phyloP scores from a whole-genome alignment of 2,113 vertebrate genomes.

The Festucalex cinctus region DNA sequence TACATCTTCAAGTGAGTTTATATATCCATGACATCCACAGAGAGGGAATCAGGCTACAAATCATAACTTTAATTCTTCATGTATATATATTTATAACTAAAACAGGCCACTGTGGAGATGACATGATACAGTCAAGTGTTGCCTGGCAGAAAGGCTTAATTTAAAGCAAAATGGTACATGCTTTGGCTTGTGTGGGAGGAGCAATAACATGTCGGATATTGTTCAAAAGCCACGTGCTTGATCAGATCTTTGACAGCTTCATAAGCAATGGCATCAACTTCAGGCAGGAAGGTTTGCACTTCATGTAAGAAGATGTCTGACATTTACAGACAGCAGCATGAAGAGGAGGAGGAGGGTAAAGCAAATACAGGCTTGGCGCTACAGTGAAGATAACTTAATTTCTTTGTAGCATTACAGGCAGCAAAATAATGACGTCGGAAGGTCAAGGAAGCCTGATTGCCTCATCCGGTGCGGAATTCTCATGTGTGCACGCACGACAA shows the following conservation, averaged over 20 bases:
- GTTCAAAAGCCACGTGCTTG: constrained; percentile 75
- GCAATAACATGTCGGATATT: constrained; percentile 66
- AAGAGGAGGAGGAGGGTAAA: background rate
- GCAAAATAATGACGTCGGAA: constrained; percentile 7
- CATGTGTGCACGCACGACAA: constrained; percentile 10
- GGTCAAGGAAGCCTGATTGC: constrained; percentile 20
- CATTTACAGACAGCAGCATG: constrained; percentile 24
- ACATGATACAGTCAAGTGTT: constrained; percentile 82
- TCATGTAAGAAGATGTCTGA: background rate
- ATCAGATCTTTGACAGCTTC: constrained; percentile 4
- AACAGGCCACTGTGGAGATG: constrained; percentile 78
- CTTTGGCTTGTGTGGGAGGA: constrained; percentile 84
- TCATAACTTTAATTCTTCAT: constrained; percentile 45
- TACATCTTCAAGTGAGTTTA: constrained; percentile 72
- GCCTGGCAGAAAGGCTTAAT: constrained; percentile 82
- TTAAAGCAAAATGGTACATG: constrained; percentile 89
- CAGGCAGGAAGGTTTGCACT: background rate
- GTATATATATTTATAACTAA: constrained; percentile 56
- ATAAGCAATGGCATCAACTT: background rate
- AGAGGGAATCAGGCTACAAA: constrained; percentile 82
- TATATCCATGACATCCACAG: constrained; percentile 76
- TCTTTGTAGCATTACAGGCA: constrained; percentile 37
- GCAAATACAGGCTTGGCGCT: constrained; percentile 27
- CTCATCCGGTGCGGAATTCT: constrained; percentile 20
- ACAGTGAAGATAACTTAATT: constrained; percentile 19